Conservation (phyloP, 2,888 invertebrate genomes). For the Venusia cambrica region DNA sequence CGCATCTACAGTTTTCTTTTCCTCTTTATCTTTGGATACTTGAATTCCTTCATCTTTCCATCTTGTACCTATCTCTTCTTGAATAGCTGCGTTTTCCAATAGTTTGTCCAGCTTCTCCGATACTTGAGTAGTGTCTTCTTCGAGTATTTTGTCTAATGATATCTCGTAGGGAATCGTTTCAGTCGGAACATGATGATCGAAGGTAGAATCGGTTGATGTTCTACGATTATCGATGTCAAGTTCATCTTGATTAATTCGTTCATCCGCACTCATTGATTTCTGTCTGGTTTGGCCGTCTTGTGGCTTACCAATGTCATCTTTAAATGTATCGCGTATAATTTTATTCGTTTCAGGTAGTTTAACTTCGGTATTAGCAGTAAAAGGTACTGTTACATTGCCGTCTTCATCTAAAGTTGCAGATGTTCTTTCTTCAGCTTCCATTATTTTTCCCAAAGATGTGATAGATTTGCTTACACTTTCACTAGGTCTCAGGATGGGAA, state of each 20-base stretch:
- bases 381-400: too few species aligned
- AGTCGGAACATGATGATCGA: constrained; percentile 7
- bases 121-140: constrained; percentile 2
- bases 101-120: neutral
- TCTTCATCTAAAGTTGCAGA: constrained; percentile 17
- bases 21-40: constrained; percentile 3
- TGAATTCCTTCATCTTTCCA: constrained; percentile 4
- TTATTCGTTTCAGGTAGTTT: too few species aligned
- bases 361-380: too few species aligned
- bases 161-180: constrained; percentile 4
- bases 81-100: constrained; percentile 1
- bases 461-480: constrained; percentile 56
- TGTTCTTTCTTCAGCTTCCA: constrained; percentile 49
- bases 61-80: neutral
- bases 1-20: constrained; percentile 1
- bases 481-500: constrained; percentile 42
- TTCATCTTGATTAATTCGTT: neutral
- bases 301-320: too few species aligned
- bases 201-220: constrained; percentile 12
- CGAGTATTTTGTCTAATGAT: constrained; percentile 11
- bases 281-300: too few species aligned
- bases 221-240: neutral
- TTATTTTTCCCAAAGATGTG: constrained; percentile 56
- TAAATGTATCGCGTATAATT: too few species aligned
- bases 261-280: too few species aligned